Percentiles rank a stretch among this genome's conserved stretches.
phyloP scores from a whole-genome alignment of 2,797 vertebrate genomes.

The Podargus strigoides region DNA sequence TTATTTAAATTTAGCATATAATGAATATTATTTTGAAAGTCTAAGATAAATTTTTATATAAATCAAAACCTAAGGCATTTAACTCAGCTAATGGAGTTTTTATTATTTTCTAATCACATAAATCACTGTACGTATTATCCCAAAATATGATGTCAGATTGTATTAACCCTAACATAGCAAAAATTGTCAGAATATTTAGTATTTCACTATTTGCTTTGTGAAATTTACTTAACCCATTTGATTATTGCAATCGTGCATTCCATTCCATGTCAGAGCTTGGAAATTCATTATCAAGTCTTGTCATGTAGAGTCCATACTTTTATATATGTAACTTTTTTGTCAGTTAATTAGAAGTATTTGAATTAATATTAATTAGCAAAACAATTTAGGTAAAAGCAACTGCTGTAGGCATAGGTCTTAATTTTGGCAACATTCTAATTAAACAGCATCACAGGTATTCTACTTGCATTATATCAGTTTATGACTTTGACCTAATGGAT shows the following conservation, averaged over 20 bases:
- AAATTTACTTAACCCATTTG: neutral
- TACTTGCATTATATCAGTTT: conserved; percentile 18
- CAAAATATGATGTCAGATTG: neutral
- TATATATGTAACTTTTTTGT: neutral
- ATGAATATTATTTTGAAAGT: neutral
- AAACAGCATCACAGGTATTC: neutral
- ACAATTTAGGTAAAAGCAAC: neutral
- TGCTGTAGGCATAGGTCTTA: neutral
- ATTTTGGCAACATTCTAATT: neutral
- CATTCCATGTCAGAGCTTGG: conserved; percentile 19
- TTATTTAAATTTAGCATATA: conserved; percentile 49
- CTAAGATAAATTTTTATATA: conserved; percentile 4
- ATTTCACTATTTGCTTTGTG: conserved; percentile 19
- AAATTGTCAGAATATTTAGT: conserved; percentile 7
- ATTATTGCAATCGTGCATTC: conserved; percentile 32
- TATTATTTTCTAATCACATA: neutral
- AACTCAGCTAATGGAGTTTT: conserved; percentile 7
- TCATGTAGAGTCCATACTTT: neutral
- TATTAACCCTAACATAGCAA: conserved; percentile 3
- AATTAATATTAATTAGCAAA: conserved; percentile 1
- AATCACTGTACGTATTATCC: conserved; percentile 26
- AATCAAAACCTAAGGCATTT: conserved; percentile 44
- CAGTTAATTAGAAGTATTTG: conserved; percentile 43
- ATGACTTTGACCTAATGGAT: neutral
- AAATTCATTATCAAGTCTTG: conserved; percentile 18